Conservation (phyloP, 2,113 vertebrate species). For the Egretta garzetta region DNA sequence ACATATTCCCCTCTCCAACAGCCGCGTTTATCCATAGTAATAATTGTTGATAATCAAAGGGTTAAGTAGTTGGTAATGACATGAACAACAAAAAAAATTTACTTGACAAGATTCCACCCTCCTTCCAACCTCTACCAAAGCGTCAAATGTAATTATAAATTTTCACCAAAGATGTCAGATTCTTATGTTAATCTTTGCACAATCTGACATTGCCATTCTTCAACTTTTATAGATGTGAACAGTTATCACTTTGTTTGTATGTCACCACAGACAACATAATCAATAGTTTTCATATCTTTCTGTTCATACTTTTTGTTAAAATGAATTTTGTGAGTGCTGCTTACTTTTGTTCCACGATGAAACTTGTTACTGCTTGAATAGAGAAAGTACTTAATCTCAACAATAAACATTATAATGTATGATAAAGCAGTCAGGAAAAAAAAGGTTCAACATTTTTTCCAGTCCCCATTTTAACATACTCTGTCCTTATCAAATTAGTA, state of each 20-base stretch:
- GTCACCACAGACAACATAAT: conserved; percentile 73
- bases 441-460: background rate
- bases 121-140: conserved; percentile 50
- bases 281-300: conserved; percentile 72
- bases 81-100: conserved; percentile 25
- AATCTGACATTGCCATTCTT: conserved; percentile 66
- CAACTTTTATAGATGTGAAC: conserved; percentile 43
- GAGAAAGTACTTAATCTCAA: conserved; percentile 59
- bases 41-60: conserved; percentile 15
- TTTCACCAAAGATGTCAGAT: conserved; percentile 70
- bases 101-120: conserved; percentile 45
- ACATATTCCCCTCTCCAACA: background rate
- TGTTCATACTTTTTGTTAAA: conserved; percentile 63
- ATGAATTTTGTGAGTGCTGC: conserved; percentile 39
- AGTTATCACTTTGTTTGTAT: conserved; percentile 74
- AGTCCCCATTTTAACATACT: conserved; percentile 35
- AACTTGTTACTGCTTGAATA: conserved; percentile 68
- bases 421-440: conserved; percentile 39
- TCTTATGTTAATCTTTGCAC: conserved; percentile 66
- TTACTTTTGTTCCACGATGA: conserved; percentile 60
- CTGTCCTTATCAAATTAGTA: conserved; percentile 61
- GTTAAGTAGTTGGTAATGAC: conserved; percentile 43
- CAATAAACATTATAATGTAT: conserved; percentile 61
- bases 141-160: conserved; percentile 72
- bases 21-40: background rate